Conservation (phyloP, 2,888 invertebrate species). For the Ormyrus rosae region DNA sequence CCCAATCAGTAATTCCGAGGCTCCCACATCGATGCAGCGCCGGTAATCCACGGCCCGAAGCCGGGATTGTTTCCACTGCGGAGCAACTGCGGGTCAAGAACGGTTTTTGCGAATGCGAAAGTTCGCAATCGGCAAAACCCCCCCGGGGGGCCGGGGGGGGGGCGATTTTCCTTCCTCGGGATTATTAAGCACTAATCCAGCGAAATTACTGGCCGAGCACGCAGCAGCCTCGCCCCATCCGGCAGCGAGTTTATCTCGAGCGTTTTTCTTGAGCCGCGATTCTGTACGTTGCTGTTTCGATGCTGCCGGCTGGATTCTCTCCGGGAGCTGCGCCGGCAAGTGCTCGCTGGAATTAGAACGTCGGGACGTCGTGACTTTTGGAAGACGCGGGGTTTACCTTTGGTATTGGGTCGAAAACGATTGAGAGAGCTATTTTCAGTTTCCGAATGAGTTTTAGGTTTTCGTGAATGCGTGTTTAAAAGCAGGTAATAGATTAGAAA, state of each 20-base stretch:
- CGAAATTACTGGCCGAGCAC: constrained; percentile 70
- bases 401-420: no score
- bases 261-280: constrained; percentile 7
- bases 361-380: no score
- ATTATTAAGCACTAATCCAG: constrained; percentile 75
- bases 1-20: constrained; percentile 42
- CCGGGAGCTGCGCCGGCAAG: no score
- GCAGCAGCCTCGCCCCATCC: constrained; percentile 21
- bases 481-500: no score
- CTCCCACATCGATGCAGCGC: constrained; percentile 29
- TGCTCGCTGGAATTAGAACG: no score
- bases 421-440: no score
- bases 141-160: background rate
- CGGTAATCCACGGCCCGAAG: constrained; percentile 21
- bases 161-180: constrained; percentile 62
- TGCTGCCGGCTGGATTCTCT: no score
- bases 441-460: no score
- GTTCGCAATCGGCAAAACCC: constrained; percentile 56
- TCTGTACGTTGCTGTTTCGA: no score
- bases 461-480: no score
- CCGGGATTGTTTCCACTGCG: constrained; percentile 62
- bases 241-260: constrained; percentile 55
- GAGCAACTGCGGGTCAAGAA: constrained; percentile 56
- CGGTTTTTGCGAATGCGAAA: constrained; percentile 60
- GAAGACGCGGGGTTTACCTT: no score